Base-by-base conservation (phyloP, 2,888 invertebrate genomes). In the Tetramorium bicarinatum region DNA sequence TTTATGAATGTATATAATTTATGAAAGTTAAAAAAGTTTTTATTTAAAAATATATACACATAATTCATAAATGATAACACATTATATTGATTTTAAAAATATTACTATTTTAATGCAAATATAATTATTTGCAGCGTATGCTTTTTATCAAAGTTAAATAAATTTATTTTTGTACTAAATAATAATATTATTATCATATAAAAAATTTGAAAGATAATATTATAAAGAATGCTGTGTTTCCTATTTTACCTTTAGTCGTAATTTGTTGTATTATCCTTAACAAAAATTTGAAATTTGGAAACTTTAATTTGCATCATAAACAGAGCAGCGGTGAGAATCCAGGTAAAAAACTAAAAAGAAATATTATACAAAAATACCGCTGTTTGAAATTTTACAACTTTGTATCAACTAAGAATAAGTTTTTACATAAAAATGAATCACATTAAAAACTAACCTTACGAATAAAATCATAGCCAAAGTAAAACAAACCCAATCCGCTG, bases 401-500 rank as follows among this genome's bases (percentile, higher is more conserved):
- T 25, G 25, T n/a, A 21, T 6, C 2, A 29, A 34, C 29, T 25
- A 25, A 25, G 25, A 34, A 34, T 34, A 34, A 47, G 11, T 59
- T 74, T 44, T 3, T 29, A 56, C 2, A n/a, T 52, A 49, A 11
- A 13, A 18, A 18, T 49, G 0, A 56, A 21, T 49, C n/a, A 15
- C 15, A 18, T 47, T 41, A 18, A 15, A 11, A 4, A 8, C 9
- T 11, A 18, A 29, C 38, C 34, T 66, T 52, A 41, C 13, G 25
- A 18, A 76, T 13, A 4, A 52, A 66, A 0, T 52, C 38, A 2
- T 76, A 52, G 25, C 66, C 76, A 41, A 76, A 76, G 1, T 54
- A 41, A 66, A 76, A 76, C 13, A 76, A 1, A 13, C 52, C 52
- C n/a, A 76, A 25, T 66, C 13, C 76, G 25, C n/a, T 66, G 2